Evolutionary conservation across 2,888 invertebrate species (phyloP).

Genomic region (Magallana nippona): DNA sequence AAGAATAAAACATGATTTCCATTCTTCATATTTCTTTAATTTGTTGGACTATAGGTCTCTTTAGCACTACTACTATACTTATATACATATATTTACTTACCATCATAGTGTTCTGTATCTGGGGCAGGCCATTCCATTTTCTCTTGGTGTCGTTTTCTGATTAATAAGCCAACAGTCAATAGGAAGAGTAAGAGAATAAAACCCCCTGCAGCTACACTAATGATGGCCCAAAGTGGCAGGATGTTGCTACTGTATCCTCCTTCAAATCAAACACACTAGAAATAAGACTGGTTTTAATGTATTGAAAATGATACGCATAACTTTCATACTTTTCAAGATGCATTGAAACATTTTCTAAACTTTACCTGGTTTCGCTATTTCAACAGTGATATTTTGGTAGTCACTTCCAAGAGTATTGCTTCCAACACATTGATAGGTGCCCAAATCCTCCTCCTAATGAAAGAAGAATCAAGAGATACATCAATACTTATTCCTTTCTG

Average conservation of each 20-base stretch:
- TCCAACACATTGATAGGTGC: constrained; percentile 57
- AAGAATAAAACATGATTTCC: too few species aligned
- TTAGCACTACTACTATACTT: too few species aligned
- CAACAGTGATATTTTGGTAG: constrained; percentile 48
- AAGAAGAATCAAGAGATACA: constrained; percentile 25
- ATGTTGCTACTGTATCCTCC: neutral
- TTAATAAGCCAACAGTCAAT: constrained; percentile 8
- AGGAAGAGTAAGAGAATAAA: constrained; percentile 45
- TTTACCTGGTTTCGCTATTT: constrained; percentile 36
- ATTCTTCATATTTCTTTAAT: neutral
- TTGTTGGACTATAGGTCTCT: too few species aligned
- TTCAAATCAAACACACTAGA: constrained; percentile 36
- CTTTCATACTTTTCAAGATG: neutral
- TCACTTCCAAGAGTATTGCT: constrained; percentile 54
- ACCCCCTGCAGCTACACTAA: constrained; percentile 43
- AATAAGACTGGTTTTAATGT: neutral
- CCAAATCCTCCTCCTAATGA: constrained; percentile 56
- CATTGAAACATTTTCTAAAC: constrained; percentile 7
- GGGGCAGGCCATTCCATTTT: constrained; percentile 57
- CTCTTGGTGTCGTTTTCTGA: constrained; percentile 37
- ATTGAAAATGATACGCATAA: neutral
- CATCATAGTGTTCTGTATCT: constrained; percentile 55
- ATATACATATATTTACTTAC: constrained; percentile 45
- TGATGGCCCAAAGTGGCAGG: constrained; percentile 41
- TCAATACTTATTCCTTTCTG: too few species aligned